A percentile compares a stretch with the other conserved stretches of the same genome.
Evolutionary conservation across 2,797 vertebrate genomes (phyloP).

Genomic region (Rallus crepitans): DNA sequence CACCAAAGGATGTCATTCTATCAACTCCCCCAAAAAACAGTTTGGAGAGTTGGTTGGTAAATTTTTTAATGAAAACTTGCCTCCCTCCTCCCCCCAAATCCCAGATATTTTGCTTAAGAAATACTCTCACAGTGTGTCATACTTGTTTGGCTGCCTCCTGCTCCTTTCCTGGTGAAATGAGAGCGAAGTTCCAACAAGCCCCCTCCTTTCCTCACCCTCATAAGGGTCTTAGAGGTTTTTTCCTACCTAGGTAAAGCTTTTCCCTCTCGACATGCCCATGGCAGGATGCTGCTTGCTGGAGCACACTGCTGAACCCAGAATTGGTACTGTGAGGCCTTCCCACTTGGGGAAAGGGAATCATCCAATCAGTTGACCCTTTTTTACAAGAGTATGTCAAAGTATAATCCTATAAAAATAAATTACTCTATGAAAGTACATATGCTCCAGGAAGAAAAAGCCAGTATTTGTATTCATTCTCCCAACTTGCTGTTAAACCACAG

Average conservation of each 20-base stretch:
- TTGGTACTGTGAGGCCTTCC: background rate
- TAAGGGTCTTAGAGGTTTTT: background rate
- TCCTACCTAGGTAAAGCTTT: background rate
- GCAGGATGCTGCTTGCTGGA: background rate
- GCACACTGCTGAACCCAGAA: background rate
- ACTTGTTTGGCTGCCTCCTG: background rate
- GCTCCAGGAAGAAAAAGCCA: background rate
- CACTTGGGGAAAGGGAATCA: background rate
- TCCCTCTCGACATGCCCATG: background rate
- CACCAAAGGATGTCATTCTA: background rate
- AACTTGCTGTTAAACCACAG: background rate
- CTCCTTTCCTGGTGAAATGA: background rate
- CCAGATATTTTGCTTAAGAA: background rate
- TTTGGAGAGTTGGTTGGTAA: background rate
- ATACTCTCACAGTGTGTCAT: background rate
- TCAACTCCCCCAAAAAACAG: background rate
- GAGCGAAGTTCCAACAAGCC: background rate
- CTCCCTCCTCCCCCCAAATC: background rate
- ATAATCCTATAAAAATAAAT: background rate
- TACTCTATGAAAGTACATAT: background rate
- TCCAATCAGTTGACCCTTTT: background rate
- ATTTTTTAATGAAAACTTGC: background rate
- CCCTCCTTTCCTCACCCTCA: background rate
- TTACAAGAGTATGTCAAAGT: background rate
- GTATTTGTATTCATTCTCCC: background rate